Percentiles rank a stretch among this genome's conserved stretches.
Evolutionary conservation across 2,113 vertebrate species (phyloP).

Genomic region (Psephotus haematonotus): DNA sequence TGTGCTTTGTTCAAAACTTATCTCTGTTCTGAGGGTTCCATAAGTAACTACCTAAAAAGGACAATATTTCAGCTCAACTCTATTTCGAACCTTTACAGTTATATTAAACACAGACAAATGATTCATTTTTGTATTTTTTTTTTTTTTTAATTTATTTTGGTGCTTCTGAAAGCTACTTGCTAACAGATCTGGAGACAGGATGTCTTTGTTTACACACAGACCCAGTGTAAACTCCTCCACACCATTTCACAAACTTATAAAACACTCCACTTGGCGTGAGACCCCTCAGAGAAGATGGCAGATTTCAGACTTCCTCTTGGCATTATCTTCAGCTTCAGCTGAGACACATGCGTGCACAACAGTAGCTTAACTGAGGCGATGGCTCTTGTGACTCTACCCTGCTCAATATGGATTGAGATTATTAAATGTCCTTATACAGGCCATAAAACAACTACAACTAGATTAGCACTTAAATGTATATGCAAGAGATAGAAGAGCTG

Average conservation of each 20-base stretch:
- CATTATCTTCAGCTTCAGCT: neutral
- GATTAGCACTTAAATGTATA: neutral
- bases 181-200: slow-evolving; percentile 48
- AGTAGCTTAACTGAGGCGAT: neutral
- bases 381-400: neutral
- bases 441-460: neutral
- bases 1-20: neutral
- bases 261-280: neutral
- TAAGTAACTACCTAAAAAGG: neutral
- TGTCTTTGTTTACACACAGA: slow-evolving; percentile 23
- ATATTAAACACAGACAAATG: neutral
- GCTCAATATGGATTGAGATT: neutral
- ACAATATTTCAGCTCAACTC: neutral
- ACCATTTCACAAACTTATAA: neutral
- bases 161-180: slow-evolving; percentile 26
- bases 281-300: neutral
- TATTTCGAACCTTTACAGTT: neutral
- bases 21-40: neutral
- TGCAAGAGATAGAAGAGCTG: neutral
- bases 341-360: neutral
- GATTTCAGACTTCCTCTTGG: neutral
- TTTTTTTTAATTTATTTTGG: neutral
- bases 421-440: neutral
- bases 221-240: neutral
- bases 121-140: neutral